phyloP scores from a whole-genome alignment of 1,140 invertebrate species.

The Agraylea sexmaculata region DNA sequence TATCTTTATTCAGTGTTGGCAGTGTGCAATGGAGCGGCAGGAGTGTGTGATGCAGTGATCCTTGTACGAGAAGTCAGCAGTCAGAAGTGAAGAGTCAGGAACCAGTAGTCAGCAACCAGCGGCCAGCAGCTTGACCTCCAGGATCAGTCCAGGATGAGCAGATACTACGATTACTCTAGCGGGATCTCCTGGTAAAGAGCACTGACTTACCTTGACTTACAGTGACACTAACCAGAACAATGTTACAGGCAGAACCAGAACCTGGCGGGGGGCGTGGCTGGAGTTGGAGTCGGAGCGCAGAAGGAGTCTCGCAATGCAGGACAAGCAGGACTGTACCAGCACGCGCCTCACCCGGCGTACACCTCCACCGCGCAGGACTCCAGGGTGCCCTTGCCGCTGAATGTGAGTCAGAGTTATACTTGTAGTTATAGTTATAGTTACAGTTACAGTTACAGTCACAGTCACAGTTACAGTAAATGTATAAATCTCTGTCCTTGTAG shows the following conservation, averaged over 20 bases:
- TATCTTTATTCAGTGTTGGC: no score
- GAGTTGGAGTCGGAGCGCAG: conserved; percentile 29
- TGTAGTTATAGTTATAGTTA: conserved; percentile 11
- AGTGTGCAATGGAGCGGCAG: no score
- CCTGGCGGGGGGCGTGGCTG: conserved; percentile 25
- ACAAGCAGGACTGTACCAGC: conserved; percentile 33
- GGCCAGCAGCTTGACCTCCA: no score
- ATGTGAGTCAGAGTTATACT: conserved; percentile 25
- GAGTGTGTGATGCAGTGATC: no score
- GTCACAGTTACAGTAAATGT: neutral
- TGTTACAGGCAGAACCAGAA: conserved; percentile 33
- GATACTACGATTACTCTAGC: conserved; percentile 42
- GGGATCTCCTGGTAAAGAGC: conserved; percentile 38
- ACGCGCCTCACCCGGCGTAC: conserved; percentile 33
- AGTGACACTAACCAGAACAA: conserved; percentile 9
- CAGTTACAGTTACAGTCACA: neutral
- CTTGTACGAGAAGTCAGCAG: no score
- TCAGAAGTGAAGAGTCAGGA: no score
- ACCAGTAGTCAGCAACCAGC: no score
- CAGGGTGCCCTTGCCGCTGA: conserved; percentile 27
- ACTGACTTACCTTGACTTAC: conserved; percentile 26
- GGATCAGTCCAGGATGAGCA: no score
- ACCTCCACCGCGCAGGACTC: conserved; percentile 35
- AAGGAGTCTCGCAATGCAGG: conserved; percentile 34
- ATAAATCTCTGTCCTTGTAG: conserved; percentile 23